Evolutionary conservation across 2,113 vertebrate genomes (phyloP), one percentile per base, ranked within the genome.

Genomic region (Leucopternis melanops): DNA sequence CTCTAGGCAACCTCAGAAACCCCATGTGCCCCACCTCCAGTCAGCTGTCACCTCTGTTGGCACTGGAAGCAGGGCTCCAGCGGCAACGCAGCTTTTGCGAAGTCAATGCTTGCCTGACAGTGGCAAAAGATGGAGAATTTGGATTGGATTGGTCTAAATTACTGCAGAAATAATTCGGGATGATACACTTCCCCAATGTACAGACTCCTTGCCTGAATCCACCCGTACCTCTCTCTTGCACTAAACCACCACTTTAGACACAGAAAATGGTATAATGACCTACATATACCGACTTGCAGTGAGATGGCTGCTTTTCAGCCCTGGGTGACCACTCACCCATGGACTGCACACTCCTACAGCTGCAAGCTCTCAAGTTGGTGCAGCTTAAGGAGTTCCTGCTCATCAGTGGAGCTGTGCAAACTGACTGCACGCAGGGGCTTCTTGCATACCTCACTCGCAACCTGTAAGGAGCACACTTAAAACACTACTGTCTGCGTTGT

Each of bases 21-120:
- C 9, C 52, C 1, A 0, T 2, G 1, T 45, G 55, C 22, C 7
- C 6, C 36, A 1, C 1, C 21, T 18, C 38, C 26, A 2, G 25
- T 74, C 47, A n/a, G 18, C 54, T 6, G 0, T 11, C 47, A 5
- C 47, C 23, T 14, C 52, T 11, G 2, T 0, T n/a, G 81, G 47
- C 78, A 42, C 47, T 59, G 54, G 26, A 72, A 65, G 74, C 81
- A 92, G 62, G 29, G 7, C 14, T 69, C 32, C 62, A 70, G 89
- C 3, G 4, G 36, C 27, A 32, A 61, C 49, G 21, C 21, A 47
- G 58, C 13, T 54, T 42, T 38, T 17, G 71, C 84, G 13, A 90
- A 65, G 44, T 44, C 70, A 29, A 1, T 6, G 20, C 27, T 61
- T 86, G 40, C 71, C 55, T 52, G 54, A 44, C 34, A 70, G 57